Conservation (phyloP, 2,797 vertebrate genomes). For the Odontamblyopus lacepedii region DNA sequence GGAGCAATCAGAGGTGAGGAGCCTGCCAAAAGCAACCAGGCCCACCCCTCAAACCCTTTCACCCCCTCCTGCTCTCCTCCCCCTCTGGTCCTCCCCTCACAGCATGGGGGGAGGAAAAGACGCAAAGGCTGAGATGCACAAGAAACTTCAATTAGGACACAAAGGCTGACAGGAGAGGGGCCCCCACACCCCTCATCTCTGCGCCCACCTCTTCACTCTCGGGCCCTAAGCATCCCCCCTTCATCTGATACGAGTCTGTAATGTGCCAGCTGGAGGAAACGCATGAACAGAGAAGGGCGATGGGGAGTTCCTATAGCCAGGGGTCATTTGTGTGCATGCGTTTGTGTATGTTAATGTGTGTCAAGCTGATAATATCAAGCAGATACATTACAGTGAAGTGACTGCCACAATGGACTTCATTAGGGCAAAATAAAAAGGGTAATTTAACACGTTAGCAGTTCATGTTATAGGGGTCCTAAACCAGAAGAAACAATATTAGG, state of each 20-base stretch:
- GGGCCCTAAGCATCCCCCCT: slow-evolving; percentile 52
- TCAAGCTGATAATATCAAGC: slow-evolving; percentile 30
- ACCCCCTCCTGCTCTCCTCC: slow-evolving; percentile 27
- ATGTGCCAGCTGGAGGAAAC: slow-evolving; percentile 63
- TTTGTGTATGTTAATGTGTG: slow-evolving; percentile 40
- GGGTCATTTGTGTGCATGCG: slow-evolving; percentile 42
- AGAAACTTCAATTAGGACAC: slow-evolving; percentile 80
- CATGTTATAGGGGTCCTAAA: not conserved
- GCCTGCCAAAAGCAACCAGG: slow-evolving; percentile 61
- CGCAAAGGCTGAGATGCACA: slow-evolving; percentile 55
- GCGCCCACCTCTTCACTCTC: slow-evolving; percentile 23
- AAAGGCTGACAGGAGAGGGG: slow-evolving; percentile 70
- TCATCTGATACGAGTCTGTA: slow-evolving; percentile 60
- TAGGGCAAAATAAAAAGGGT: not conserved
- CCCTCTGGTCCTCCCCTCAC: slow-evolving; percentile 31
- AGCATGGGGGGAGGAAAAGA: slow-evolving; percentile 40
- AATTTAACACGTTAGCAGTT: not conserved
- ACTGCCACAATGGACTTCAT: not conserved
- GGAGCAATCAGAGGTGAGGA: slow-evolving; percentile 41
- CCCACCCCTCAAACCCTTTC: slow-evolving; percentile 44
- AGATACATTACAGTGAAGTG: slow-evolving; percentile 13
- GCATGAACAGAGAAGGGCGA: slow-evolving; percentile 26
- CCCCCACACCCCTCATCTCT: slow-evolving; percentile 19
- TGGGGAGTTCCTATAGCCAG: slow-evolving; percentile 37
- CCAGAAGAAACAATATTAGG: not conserved